A percentile compares a stretch with the other conserved stretches of the same genome.
These are phyloP conservation scores for Gobio gobio DNA, from an alignment of 2,113 vertebrate species.

Conservation along the genomic window DNA sequence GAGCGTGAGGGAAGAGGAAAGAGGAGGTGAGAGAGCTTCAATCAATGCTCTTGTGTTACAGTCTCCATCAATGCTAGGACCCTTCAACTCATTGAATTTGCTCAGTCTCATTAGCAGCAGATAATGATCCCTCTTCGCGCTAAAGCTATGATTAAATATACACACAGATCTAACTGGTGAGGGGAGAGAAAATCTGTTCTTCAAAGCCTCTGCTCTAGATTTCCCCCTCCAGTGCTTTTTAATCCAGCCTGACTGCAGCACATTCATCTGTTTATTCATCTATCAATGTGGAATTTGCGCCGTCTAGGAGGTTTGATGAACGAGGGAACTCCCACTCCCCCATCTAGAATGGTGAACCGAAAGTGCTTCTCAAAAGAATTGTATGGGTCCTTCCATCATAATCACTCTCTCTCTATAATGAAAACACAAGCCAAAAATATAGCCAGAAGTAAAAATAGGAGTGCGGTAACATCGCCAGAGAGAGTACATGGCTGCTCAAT, in stretches of 20 bases:
- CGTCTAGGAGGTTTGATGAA: conserved; percentile 30
- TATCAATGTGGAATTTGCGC: conserved; percentile 41
- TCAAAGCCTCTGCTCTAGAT: conserved; percentile 41
- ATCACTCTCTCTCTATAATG: conserved; percentile 9
- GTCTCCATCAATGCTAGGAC: conserved; percentile 47
- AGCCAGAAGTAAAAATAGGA: conserved; percentile 30
- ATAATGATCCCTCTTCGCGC: conserved; percentile 56
- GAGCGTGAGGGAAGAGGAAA: conserved; percentile 37
- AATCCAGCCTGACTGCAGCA: conserved; percentile 39
- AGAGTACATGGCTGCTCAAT: background rate
- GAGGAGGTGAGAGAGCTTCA: conserved; percentile 50
- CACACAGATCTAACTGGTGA: conserved; percentile 43
- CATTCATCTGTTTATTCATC: conserved; percentile 45
- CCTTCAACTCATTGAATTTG: conserved; percentile 53
- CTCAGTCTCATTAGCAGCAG: conserved; percentile 55
- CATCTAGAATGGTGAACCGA: conserved; percentile 18
- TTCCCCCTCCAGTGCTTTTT: conserved; percentile 50
- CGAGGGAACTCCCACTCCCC: conserved; percentile 12
- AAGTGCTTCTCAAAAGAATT: conserved; percentile 25
- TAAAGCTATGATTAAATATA: conserved; percentile 56
- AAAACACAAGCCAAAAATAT: conserved; percentile 13
- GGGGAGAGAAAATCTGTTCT: conserved; percentile 30
- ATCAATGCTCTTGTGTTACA: conserved; percentile 52
- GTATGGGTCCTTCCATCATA: background rate
- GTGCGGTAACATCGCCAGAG: background rate